These are phyloP conservation scores for Ennomos quercinarius DNA, from an alignment of 2,888 invertebrate species.

Conservation along the genomic window DNA sequence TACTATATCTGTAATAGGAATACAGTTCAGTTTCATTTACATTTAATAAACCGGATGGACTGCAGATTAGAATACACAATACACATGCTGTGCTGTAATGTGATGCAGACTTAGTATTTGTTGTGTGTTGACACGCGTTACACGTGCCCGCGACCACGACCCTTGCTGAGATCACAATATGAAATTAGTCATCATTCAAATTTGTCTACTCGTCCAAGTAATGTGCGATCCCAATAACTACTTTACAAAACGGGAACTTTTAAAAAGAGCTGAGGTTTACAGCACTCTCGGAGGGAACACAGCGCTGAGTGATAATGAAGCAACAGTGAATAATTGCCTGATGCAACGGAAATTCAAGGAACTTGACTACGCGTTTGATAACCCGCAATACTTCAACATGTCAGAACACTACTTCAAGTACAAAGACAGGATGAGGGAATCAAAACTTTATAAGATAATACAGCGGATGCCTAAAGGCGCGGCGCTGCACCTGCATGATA, in stretches of 20 bases:
- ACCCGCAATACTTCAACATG: slow-evolving; percentile 86
- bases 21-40: no score
- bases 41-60: no score
- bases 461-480: slow-evolving; percentile 91
- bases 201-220: slow-evolving; percentile 5
- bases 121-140: neutral
- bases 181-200: slow-evolving; percentile 12
- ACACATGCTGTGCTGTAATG: no score
- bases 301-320: slow-evolving; percentile 77
- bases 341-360: slow-evolving; percentile 86
- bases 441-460: slow-evolving; percentile 88
- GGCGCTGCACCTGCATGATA: slow-evolving; percentile 89
- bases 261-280: slow-evolving; percentile 78
- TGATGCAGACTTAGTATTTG: no score
- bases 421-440: slow-evolving; percentile 83
- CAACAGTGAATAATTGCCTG: slow-evolving; percentile 82
- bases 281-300: slow-evolving; percentile 81
- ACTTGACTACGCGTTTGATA: slow-evolving; percentile 79
- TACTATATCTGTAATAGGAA: no score
- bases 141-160: slow-evolving; percentile 6
- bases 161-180: slow-evolving; percentile 4
- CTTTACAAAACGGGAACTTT: slow-evolving; percentile 60
- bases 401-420: slow-evolving; percentile 88
- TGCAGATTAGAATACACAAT: no score
- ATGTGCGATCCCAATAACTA: slow-evolving; percentile 56